These are phyloP conservation scores for Macrotis lagotis DNA, from an alignment of 2,113 vertebrate species.

Conservation along the genomic window DNA sequence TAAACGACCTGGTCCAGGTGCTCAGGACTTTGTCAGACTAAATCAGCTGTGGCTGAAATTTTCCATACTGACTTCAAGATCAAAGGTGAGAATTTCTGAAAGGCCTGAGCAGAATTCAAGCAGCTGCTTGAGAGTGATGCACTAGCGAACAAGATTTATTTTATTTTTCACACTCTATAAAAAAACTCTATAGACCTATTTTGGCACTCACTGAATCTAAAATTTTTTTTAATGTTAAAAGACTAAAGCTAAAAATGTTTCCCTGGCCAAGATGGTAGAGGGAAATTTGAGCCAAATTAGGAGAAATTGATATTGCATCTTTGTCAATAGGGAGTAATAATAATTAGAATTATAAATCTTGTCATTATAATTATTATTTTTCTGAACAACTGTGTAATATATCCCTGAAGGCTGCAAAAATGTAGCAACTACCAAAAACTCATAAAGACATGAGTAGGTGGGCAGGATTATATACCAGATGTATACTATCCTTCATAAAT, in stretches of 20 bases:
- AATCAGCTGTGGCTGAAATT: neutral
- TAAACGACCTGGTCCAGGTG: neutral
- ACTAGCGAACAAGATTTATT: neutral
- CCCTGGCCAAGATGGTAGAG: neutral
- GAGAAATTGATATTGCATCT: neutral
- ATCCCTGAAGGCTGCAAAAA: neutral
- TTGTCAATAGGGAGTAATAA: neutral
- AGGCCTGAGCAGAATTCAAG: neutral
- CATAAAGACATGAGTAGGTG: neutral
- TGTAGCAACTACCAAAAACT: neutral
- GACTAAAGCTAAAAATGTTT: neutral
- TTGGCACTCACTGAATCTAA: neutral
- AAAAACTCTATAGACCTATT: rapidly evolving
- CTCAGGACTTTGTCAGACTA: neutral
- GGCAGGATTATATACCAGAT: neutral
- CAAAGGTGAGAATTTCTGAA: neutral
- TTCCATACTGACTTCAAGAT: neutral
- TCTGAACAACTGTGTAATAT: neutral
- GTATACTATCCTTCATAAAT: neutral
- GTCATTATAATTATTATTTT: neutral
- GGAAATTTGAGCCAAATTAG: neutral
- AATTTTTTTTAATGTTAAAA: neutral
- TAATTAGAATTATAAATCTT: neutral
- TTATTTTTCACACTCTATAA: neutral
- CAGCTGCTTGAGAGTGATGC: rapidly evolving